Percentiles rank a stretch among this genome's conserved stretches.
Evolutionary conservation across 23 tunicate species (phyloP).

Genomic region (Corella eumyota): DNA sequence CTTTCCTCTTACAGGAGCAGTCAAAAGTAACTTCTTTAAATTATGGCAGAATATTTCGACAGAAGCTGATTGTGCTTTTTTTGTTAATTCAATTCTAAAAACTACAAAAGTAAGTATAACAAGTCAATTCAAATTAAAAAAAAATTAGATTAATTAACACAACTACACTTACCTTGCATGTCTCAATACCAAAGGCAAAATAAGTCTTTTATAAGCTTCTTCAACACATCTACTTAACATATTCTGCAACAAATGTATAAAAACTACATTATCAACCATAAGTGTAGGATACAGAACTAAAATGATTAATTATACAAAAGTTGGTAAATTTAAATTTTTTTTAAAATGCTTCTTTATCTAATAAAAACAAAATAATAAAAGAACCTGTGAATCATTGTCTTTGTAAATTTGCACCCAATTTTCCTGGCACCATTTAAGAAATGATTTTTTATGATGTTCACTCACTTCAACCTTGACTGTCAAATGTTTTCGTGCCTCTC

Average conservation of each 20-base stretch:
- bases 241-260: conserved; percentile 1
- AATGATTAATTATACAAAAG: too few species aligned
- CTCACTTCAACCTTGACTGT: conserved; percentile 45
- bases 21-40: conserved; percentile 62
- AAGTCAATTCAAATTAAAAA: not conserved
- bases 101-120: not conserved
- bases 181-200: conserved; percentile 52
- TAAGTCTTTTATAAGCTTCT: conserved; percentile 61
- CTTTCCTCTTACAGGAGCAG: conserved; percentile 74
- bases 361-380: too few species aligned
- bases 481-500: conserved; percentile 66
- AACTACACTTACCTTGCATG: conserved; percentile 18
- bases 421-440: conserved; percentile 27
- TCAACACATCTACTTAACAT: conserved; percentile 26
- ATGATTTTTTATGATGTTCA: conserved; percentile 20
- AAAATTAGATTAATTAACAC: too few species aligned
- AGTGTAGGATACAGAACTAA: too few species aligned
- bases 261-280: too few species aligned
- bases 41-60: conserved; percentile 58
- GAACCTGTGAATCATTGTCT: not conserved
- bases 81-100: conserved; percentile 54
- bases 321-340: too few species aligned
- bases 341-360: too few species aligned
- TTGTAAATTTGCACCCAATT: conserved; percentile 5
- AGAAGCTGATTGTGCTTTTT: conserved; percentile 49